Evolutionary conservation across 2,797 vertebrate genomes (phyloP).

Genomic region (Kryptolebias ocellatus): DNA sequence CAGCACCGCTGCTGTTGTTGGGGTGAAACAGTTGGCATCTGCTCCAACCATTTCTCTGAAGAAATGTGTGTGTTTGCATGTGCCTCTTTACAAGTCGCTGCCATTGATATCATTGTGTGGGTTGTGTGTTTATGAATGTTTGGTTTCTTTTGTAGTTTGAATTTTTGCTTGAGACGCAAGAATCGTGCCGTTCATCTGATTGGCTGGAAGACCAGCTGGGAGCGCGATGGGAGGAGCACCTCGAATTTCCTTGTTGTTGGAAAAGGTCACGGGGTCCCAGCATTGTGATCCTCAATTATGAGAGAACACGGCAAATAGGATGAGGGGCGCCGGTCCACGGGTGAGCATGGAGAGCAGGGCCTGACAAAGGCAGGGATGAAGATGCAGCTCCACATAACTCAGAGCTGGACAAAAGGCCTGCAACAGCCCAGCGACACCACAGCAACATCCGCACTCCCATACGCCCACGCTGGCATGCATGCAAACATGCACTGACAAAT

Average conservation of each 20-base stretch:
- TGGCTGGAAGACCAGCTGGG: constrained; percentile 58
- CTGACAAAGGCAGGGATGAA: constrained; percentile 75
- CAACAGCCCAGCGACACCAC: constrained; percentile 70
- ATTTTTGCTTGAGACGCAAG: constrained; percentile 20
- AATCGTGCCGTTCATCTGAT: constrained; percentile 42
- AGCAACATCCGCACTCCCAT: constrained; percentile 63
- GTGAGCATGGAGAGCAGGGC: constrained; percentile 66
- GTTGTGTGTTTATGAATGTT: constrained; percentile 32
- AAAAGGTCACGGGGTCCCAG: constrained; percentile 72
- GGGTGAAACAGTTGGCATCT: constrained; percentile 59
- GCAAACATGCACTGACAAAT: constrained; percentile 23
- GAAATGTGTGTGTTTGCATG: constrained; percentile 53
- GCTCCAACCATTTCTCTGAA: constrained; percentile 48
- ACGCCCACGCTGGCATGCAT: constrained; percentile 45
- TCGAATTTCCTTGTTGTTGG: constrained; percentile 79
- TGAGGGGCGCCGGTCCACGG: constrained; percentile 67
- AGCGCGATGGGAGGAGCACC: constrained; percentile 68
- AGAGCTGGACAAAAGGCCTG: constrained; percentile 69
- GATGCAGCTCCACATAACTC: constrained; percentile 80
- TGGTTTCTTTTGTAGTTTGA: constrained; percentile 19
- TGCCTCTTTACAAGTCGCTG: constrained; percentile 37
- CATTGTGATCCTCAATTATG: constrained; percentile 77
- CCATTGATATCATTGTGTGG: constrained; percentile 61
- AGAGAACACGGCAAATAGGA: constrained; percentile 79
- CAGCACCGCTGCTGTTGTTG: constrained; percentile 47